phyloP scores from a whole-genome alignment of 2,888 invertebrate genomes.

The Diplolepis rosae region DNA sequence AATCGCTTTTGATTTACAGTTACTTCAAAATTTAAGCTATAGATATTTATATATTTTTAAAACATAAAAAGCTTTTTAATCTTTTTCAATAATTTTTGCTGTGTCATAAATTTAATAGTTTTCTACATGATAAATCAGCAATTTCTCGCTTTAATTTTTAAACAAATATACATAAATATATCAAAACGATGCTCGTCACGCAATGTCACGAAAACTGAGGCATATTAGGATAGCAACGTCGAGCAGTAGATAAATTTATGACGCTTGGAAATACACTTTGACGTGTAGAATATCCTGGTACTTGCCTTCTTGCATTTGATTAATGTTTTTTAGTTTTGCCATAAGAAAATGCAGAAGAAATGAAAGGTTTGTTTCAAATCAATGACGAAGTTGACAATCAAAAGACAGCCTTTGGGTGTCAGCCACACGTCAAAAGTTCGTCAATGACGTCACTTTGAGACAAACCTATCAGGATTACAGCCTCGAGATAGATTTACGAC shows the following conservation, averaged over 20 bases:
- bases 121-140: too few species aligned
- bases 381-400: conserved; percentile 34
- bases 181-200: conserved; percentile 47
- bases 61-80: too few species aligned
- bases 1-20: too few species aligned
- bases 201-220: conserved; percentile 66
- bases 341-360: conserved; percentile 8
- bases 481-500: conserved; percentile 71
- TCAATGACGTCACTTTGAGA: conserved; percentile 73
- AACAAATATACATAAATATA: too few species aligned
- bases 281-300: conserved; percentile 47
- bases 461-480: conserved; percentile 73
- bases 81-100: too few species aligned
- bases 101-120: too few species aligned
- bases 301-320: conserved; percentile 43
- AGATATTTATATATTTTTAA: too few species aligned
- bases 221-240: conserved; percentile 67
- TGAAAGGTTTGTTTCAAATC: neutral
- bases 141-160: too few species aligned
- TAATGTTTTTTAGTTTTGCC: conserved; percentile 5
- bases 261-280: conserved; percentile 40
- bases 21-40: too few species aligned
- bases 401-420: conserved; percentile 52
- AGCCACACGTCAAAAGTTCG: conserved; percentile 69
- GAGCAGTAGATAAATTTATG: conserved; percentile 65